Evolutionary conservation across 2,888 invertebrate genomes (phyloP).

Genomic region (Dasypogon diadema): DNA sequence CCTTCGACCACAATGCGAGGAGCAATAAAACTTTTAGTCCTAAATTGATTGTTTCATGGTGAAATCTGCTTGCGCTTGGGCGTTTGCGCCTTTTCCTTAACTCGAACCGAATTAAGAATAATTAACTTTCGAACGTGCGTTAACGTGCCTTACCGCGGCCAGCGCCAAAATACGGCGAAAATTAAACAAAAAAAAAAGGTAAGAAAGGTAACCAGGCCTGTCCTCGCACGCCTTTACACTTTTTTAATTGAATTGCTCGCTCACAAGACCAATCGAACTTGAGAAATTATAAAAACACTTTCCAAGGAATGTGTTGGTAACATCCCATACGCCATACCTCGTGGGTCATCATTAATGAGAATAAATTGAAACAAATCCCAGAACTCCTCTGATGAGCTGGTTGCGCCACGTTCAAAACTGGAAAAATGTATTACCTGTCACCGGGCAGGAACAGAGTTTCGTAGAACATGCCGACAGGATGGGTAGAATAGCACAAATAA

Average conservation of each 20-base stretch:
- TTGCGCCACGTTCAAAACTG: neutral
- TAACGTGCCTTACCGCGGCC: neutral
- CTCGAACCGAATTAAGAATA: conserved; percentile 3
- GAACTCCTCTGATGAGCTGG: too few relatives aligned
- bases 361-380: conserved; percentile 7
- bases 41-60: conserved; percentile 44
- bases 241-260: neutral
- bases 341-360: conserved; percentile 6
- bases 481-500: conserved; percentile 51
- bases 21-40: conserved; percentile 28
- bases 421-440: conserved; percentile 42
- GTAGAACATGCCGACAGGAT: conserved; percentile 46
- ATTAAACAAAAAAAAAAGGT: neutral
- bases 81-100: conserved; percentile 1
- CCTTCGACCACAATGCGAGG: conserved; percentile 13
- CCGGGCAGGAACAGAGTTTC: conserved; percentile 28
- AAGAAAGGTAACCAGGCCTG: neutral
- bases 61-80: neutral
- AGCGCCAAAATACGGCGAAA: neutral
- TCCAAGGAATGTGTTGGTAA: neutral
- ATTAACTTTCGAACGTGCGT: conserved; percentile 1
- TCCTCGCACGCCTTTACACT: neutral
- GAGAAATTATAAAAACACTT: neutral
- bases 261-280: neutral
- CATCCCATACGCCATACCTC: neutral